phyloP scores from a whole-genome alignment of 2,113 vertebrate genomes.

The Corydoras maculifer region DNA sequence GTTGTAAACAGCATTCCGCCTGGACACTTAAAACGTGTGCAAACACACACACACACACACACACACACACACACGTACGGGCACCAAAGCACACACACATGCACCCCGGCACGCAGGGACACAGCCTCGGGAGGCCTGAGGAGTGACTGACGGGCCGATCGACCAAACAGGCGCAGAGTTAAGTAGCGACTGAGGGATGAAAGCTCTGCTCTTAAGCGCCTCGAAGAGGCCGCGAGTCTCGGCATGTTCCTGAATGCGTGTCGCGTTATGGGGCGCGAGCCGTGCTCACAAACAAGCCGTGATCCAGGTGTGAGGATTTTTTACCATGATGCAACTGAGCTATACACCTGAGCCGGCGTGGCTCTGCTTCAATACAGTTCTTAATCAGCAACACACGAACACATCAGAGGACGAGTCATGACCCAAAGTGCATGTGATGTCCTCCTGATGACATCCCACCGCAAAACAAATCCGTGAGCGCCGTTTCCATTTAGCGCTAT shows the following conservation, averaged over 20 bases:
- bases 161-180: conserved; percentile 6
- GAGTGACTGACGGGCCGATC: conserved; percentile 9
- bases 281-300: conserved; percentile 8
- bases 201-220: conserved; percentile 1
- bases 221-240: neutral
- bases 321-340: neutral
- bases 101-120: neutral
- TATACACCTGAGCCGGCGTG: conserved; percentile 4
- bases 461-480: too few relatives aligned
- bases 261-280: neutral
- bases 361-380: too few relatives aligned
- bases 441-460: too few relatives aligned
- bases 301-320: conserved; percentile 10
- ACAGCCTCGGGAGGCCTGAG: neutral
- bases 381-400: too few relatives aligned
- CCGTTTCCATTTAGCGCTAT: too few relatives aligned
- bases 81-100: neutral
- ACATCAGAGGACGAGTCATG: too few relatives aligned
- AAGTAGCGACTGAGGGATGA: conserved; percentile 16
- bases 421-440: too few relatives aligned
- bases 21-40: neutral
- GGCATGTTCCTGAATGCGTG: conserved; percentile 12
- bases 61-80: neutral
- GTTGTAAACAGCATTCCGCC: conserved; percentile 1
- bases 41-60: neutral